A percentile compares a stretch with the other conserved stretches of the same genome.
Conservation (phyloP, 2,888 invertebrate genomes). For the Dendrolimus pini region DNA sequence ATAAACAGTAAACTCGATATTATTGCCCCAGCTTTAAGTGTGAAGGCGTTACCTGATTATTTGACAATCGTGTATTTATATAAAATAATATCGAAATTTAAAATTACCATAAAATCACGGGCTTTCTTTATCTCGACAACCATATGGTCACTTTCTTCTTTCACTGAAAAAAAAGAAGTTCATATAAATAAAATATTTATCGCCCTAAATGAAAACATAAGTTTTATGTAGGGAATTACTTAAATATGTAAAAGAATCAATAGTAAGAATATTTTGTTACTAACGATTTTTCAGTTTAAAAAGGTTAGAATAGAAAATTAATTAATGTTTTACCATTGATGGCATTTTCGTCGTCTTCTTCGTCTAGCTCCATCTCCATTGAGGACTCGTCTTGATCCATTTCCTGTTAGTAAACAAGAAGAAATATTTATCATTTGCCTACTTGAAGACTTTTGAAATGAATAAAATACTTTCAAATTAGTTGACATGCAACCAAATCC, state of each 20-base stretch:
- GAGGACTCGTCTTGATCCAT: constrained; percentile 44
- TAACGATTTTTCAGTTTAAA: too few relatives aligned
- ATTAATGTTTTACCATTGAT: constrained; percentile 50
- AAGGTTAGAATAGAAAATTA: background rate
- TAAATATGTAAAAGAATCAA: constrained; percentile 2
- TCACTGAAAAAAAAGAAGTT: constrained; percentile 43
- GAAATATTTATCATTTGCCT: too few relatives aligned
- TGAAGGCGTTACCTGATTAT: too few relatives aligned
- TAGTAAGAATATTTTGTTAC: background rate
- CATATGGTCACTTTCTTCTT: constrained; percentile 60
- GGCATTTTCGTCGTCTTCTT: constrained; percentile 53
- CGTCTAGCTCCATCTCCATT: constrained; percentile 55
- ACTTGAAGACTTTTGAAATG: too few relatives aligned
- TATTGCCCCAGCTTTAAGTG: too few relatives aligned
- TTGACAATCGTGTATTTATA: too few relatives aligned
- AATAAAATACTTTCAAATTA: too few relatives aligned
- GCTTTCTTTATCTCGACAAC: constrained; percentile 64
- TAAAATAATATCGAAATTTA: constrained; percentile 1
- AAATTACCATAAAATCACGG: constrained; percentile 50
- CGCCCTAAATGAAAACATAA: too few relatives aligned
- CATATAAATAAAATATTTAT: too few relatives aligned
- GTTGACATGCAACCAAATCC: too few relatives aligned
- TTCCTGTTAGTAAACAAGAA: constrained; percentile 19
- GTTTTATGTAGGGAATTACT: too few relatives aligned
- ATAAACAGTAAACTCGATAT: too few relatives aligned